Conservation (phyloP, 2,113 vertebrate species). For the Phalacrocorax aristotelis region DNA sequence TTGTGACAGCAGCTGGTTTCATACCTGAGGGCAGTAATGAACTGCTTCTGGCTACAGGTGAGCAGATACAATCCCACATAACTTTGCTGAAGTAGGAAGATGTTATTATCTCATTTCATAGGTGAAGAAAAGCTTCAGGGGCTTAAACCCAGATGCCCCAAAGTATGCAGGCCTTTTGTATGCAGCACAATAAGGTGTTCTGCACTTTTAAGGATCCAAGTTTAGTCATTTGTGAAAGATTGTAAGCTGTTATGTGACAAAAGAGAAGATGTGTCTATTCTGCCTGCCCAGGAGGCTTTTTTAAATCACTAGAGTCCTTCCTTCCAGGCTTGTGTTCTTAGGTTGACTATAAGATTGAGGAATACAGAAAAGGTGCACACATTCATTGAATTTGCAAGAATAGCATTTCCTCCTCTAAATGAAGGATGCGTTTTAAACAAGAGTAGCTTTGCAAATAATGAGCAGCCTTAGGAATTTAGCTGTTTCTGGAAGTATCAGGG, state of each 20-base stretch:
- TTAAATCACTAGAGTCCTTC: not conserved
- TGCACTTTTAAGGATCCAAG: not conserved
- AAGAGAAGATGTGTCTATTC: not conserved
- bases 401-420: not conserved
- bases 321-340: not conserved
- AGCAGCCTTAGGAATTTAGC: not conserved
- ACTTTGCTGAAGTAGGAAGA: not conserved
- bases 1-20: not conserved
- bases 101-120: not conserved
- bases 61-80: not conserved
- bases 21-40: constrained; percentile 25
- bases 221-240: not conserved
- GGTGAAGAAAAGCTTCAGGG: not conserved
- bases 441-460: not conserved
- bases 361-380: not conserved
- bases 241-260: not conserved
- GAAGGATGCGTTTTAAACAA: not conserved
- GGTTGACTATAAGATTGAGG: not conserved
- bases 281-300: not conserved
- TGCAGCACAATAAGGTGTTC: not conserved
- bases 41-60: not conserved
- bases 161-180: not conserved
- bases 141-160: not conserved
- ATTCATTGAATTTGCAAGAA: not conserved
- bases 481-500: not conserved